A percentile compares a stretch with the other conserved stretches of the same genome.
Evolutionary conservation across 2,113 vertebrate species (phyloP).

Genomic region (Xyliphius kryptos): DNA sequence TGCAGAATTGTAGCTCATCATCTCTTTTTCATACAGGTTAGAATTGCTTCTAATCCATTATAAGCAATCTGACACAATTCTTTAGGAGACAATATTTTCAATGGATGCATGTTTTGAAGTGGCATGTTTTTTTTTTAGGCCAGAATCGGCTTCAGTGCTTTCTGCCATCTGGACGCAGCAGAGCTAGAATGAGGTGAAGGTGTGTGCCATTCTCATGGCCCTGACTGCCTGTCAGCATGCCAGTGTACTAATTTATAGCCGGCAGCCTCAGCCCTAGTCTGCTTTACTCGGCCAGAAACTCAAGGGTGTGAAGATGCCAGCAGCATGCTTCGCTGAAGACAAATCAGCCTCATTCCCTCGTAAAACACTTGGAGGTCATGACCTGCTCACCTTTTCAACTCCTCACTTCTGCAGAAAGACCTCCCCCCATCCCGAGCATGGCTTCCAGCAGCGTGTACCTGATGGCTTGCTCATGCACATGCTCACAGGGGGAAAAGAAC

Average conservation of each 20-base stretch:
- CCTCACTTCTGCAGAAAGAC: slow-evolving; percentile 35
- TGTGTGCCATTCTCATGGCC: slow-evolving; percentile 52
- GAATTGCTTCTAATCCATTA: no score
- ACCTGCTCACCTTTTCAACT: slow-evolving; percentile 70
- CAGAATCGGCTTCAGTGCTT: slow-evolving; percentile 28
- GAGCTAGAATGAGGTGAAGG: slow-evolving; percentile 55
- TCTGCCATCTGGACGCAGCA: slow-evolving; percentile 46
- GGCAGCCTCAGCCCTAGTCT: slow-evolving; percentile 34
- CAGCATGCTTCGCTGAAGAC: slow-evolving; percentile 55
- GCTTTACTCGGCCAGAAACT: slow-evolving; percentile 38
- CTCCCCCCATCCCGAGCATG: slow-evolving; percentile 27
- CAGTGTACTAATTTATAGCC: slow-evolving; percentile 59
- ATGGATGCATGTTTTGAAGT: no score
- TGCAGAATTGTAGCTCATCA: no score
- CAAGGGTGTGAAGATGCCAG: slow-evolving; percentile 57
- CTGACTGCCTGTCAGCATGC: slow-evolving; percentile 53
- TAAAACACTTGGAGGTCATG: slow-evolving; percentile 66
- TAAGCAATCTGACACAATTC: no score
- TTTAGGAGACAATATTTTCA: no score
- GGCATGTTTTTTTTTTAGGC: slow-evolving; percentile 24
- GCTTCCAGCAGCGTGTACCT: slow-evolving; percentile 54
- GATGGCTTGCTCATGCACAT: slow-evolving; percentile 60
- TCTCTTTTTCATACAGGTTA: no score
- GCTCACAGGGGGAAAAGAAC: slow-evolving; percentile 42
- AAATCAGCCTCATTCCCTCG: slow-evolving; percentile 59